Evolutionary conservation across 2,113 vertebrate genomes (phyloP).

Genomic region (Marmota flaviventris): DNA sequence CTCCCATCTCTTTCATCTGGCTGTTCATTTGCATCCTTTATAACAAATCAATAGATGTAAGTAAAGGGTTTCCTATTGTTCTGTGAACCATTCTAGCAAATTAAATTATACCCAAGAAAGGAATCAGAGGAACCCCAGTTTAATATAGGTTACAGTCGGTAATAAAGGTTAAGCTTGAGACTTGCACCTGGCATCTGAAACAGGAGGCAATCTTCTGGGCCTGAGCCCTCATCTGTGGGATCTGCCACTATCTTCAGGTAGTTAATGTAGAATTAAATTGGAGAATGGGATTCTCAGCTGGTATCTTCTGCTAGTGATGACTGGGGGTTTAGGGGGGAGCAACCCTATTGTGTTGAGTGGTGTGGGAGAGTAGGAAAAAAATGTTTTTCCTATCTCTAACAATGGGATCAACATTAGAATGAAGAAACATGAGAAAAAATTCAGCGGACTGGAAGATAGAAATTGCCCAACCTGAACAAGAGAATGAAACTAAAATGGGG

Average conservation of each 20-base stretch:
- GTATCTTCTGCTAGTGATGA: background rate
- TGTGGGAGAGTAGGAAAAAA: background rate
- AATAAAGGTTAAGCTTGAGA: background rate
- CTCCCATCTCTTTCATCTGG: background rate
- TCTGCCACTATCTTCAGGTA: background rate
- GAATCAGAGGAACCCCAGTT: background rate
- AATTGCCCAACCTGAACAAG: background rate
- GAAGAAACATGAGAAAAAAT: background rate
- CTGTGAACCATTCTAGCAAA: background rate
- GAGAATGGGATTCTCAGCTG: background rate
- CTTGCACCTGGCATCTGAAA: background rate
- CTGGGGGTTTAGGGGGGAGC: background rate
- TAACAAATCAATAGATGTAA: background rate
- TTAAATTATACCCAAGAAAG: background rate
- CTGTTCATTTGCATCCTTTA: background rate
- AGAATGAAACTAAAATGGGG: background rate
- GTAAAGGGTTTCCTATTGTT: background rate
- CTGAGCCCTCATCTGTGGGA: no score
- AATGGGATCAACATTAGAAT: background rate
- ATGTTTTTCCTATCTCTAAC: background rate
- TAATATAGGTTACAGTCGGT: background rate
- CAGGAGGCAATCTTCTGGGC: no score
- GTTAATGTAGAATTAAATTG: background rate
- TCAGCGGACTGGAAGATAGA: background rate
- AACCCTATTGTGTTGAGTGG: background rate